Base-by-base conservation (phyloP, 2,888 invertebrate genomes). In the Candidula unifasciata region DNA sequence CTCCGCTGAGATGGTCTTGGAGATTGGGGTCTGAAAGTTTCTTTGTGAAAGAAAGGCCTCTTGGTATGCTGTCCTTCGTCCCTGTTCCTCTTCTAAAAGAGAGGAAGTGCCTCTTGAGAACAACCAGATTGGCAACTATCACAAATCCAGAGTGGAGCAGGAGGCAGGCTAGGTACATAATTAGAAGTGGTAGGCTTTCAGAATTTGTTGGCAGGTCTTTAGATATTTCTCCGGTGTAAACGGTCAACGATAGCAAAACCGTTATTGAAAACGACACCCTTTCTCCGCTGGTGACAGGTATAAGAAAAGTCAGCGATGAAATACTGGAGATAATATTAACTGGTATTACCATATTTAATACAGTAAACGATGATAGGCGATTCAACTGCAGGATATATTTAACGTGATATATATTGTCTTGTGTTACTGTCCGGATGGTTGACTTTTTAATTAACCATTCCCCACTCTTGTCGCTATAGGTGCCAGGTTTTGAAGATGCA, bases 231-330 rank as follows among this genome's bases (percentile, higher is more conserved):
- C 82, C 79, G 21, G 52, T 85, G 79, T 86, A 87, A 2, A 87
- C 87, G 0, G 85, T 82, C 54, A 85, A 82, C 0, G 87, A 77
- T 10, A 87, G 82, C 52, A 86, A 74, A 33, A 87, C 81, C 1
- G 88, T 88, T 2, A 87, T 80, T 21, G 87, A 82, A 44, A 86
- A 85, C 13, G 85, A 82, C 37, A 88, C 83, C 57, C 82, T 71
- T 69, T 88, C 88, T 64, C 87, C 88, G n/a, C 83, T 84, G 13
- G 84, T 86, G 1, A 74, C 82, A 35, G 88, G 87, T 69, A 88
- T 74, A 0, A 86, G 74, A 30, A 87, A 87, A 24, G 80, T 81
- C 54, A 85, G 64, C 5, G 82, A 74, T 35, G 77, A 82, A 2
- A 87, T 82, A 60, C 85, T 33, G n/a, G 86, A 84, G 6, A 87